phyloP scores from a whole-genome alignment of 1,140 invertebrate genomes.

The Bacillus rossius region DNA sequence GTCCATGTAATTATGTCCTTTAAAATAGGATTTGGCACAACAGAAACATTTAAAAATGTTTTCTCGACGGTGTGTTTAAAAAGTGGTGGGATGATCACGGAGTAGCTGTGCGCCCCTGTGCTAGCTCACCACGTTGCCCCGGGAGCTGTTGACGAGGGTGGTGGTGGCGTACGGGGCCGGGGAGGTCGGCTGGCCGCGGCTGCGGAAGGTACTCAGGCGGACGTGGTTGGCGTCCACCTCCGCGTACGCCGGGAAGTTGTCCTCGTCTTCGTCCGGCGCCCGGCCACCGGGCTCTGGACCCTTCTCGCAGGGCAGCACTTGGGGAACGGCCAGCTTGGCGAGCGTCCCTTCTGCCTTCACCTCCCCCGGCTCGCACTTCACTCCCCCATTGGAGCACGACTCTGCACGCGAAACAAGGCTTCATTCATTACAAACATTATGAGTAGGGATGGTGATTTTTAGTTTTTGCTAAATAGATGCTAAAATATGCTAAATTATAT shows the following conservation, averaged over 20 bases:
- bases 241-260: constrained; percentile 54
- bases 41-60: no score
- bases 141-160: constrained; percentile 48
- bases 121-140: no score
- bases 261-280: constrained; percentile 13
- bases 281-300: background rate
- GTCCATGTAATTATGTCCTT: no score
- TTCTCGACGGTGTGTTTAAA: no score
- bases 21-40: no score
- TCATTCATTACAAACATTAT: no score
- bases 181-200: constrained; percentile 55
- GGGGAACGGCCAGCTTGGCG: background rate
- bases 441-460: no score
- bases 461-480: no score
- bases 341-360: constrained; percentile 5
- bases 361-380: background rate
- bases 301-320: background rate
- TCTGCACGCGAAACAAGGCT: no score
- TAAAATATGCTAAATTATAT: no score
- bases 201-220: constrained; percentile 70
- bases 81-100: no score
- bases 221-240: constrained; percentile 63
- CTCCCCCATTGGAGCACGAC: background rate
- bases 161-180: constrained; percentile 82
- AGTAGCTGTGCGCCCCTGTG: no score